Conservation (phyloP, 2,888 invertebrate species). For the Neocrepidodera transversa region DNA sequence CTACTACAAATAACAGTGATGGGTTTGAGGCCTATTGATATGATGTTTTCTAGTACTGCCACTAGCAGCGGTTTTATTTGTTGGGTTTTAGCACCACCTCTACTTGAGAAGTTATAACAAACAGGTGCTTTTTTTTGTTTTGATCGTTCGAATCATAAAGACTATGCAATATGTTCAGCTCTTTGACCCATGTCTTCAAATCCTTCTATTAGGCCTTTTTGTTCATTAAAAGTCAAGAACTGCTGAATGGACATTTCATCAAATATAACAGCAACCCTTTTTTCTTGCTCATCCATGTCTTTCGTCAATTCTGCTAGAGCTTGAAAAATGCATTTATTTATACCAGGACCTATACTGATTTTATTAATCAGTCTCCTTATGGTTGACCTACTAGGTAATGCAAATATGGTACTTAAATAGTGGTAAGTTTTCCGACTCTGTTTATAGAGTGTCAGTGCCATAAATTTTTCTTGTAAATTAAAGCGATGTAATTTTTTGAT, state of each 20-base stretch:
- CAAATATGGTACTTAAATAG: no score
- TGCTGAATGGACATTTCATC: slow-evolving; percentile 29
- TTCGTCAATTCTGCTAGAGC: no score
- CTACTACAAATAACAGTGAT: slow-evolving; percentile 24
- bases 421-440: no score
- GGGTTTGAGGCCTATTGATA: slow-evolving; percentile 31
- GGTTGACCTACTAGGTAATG: no score
- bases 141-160: slow-evolving; percentile 31
- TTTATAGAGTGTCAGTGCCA: no score
- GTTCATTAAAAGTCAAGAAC: slow-evolving; percentile 34
- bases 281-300: slow-evolving; percentile 4
- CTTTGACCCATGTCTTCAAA: slow-evolving; percentile 29
- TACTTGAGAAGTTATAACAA: slow-evolving; percentile 23
- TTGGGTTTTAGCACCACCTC: slow-evolving; percentile 24
- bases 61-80: slow-evolving; percentile 22
- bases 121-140: slow-evolving; percentile 22
- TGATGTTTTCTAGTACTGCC: slow-evolving; percentile 13
- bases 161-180: slow-evolving; percentile 23
- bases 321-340: no score
- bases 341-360: no score
- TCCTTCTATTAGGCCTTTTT: slow-evolving; percentile 20
- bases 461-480: no score
- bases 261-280: slow-evolving; percentile 20
- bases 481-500: no score
- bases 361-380: no score